A percentile compares a stretch with the other conserved stretches of the same genome.
These are phyloP conservation scores for Cryptotermes secundus DNA, from an alignment of 1,140 invertebrate genomes.

Conservation along the genomic window DNA sequence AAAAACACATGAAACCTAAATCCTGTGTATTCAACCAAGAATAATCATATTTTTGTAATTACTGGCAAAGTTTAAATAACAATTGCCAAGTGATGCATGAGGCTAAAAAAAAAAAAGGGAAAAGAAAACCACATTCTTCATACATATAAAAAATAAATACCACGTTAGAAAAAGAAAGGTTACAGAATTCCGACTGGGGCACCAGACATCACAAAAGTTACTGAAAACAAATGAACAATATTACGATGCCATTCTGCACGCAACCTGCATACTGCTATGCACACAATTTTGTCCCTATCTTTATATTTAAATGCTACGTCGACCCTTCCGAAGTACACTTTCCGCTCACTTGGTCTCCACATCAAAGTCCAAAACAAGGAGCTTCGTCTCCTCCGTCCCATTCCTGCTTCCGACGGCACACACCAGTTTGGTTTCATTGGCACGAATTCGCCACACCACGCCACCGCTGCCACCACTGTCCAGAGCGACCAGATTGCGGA, in stretches of 20 bases:
- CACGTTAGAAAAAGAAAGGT: background rate
- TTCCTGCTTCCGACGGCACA: constrained; percentile 98
- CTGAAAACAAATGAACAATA: background rate
- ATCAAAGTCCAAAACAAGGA: constrained; percentile 96
- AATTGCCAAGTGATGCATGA: background rate
- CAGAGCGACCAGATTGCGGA: constrained; percentile 91
- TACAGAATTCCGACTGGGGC: background rate
- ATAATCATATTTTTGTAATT: background rate
- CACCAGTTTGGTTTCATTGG: constrained; percentile 94
- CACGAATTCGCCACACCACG: constrained; percentile 96
- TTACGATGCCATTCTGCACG: background rate
- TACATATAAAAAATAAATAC: constrained; percentile 16
- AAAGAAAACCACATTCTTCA: background rate
- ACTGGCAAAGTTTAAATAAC: constrained; percentile 2
- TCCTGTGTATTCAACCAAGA: background rate
- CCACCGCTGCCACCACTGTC: constrained; percentile 96
- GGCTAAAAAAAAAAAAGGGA: background rate
- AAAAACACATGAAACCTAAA: background rate
- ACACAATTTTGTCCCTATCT: background rate
- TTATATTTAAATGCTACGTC: background rate
- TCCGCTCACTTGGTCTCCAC: constrained; percentile 57
- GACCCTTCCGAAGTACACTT: background rate
- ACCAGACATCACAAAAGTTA: background rate
- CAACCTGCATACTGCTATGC: background rate
- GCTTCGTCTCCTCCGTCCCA: constrained; percentile 98